Base-by-base conservation (phyloP, 2,888 invertebrate species). In the Drosophila gaucha region DNA sequence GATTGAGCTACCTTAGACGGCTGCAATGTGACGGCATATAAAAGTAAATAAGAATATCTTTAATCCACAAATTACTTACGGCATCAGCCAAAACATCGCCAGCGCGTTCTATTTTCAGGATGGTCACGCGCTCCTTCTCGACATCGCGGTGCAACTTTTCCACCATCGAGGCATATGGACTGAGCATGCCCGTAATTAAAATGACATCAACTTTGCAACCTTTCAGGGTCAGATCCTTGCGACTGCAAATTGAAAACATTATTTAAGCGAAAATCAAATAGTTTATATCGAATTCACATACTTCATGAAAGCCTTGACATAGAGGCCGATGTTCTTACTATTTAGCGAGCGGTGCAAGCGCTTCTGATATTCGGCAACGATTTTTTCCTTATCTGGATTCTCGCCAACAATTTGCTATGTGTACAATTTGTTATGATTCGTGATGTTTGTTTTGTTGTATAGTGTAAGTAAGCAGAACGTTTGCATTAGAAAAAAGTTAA, bases 11-110 rank as follows among this genome's bases (percentile, higher is more conserved):
- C 94, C 91, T 97, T 97, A 26, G 96, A 96, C 9, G 97, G 97
- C 97, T 97, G 12, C 12, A 28, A 8, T 16, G 6, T 2, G 38
- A 30, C 6, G 16, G 1, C 10, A 36, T 8, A n/a, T 12, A 14
- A n/a, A n/a, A n/a, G n/a, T n/a, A n/a, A n/a, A n/a, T n/a, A n/a
- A n/a, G n/a, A n/a, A n/a, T n/a, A n/a, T n/a, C n/a, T n/a, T 12
- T 6, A 4, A 3, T 24, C 6, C 10, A 6, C 10, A 1, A 6
- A 5, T 20, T 9, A 78, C 94, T 93, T 89, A 97, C 97, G 89
- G 96, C 94, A 92, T 97, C 97, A 69, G 95, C 94, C 65, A 97
- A 93, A 6, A 97, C 97, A 92, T 97, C 97, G n/a, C 97, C 97
- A 46, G 95, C 96, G 66, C 95, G 94, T 85, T 97, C 97, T 67